Evolutionary conservation across 2,888 invertebrate genomes (phyloP).

Genomic region (Anorthoa munda): DNA sequence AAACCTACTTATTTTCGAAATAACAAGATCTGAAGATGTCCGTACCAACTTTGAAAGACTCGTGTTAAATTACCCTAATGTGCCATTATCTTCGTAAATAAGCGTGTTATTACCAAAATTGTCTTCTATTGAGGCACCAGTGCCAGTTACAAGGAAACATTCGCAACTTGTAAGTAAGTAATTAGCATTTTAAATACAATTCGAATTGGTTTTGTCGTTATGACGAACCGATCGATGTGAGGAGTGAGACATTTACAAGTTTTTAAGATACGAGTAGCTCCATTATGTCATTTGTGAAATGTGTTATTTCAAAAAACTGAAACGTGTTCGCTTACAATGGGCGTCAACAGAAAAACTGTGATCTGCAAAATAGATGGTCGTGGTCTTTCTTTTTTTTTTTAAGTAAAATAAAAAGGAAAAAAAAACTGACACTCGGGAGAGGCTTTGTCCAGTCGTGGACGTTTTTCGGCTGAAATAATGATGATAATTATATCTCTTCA

Average conservation of each 20-base stretch:
- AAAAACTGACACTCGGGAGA: background rate
- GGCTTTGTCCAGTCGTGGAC: background rate
- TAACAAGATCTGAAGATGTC: constrained; percentile 1
- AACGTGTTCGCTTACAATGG: background rate
- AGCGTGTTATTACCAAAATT: constrained; percentile 31
- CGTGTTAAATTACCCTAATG: constrained; percentile 24
- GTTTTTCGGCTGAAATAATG: background rate
- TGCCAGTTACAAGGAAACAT: constrained; percentile 9
- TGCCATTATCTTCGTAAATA: constrained; percentile 29
- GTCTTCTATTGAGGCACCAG: constrained; percentile 19
- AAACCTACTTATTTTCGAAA: background rate
- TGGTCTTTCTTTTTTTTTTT: too few relatives aligned
- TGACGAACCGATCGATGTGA: background rate
- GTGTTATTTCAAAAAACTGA: background rate
- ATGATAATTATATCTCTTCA: background rate
- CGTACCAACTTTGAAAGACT: constrained; percentile 1
- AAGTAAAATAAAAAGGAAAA: too few relatives aligned
- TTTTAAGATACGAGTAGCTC: background rate
- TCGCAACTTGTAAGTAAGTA: constrained; percentile 12
- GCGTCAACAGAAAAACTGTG: background rate
- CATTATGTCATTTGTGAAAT: background rate
- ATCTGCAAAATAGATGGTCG: background rate
- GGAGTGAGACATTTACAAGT: background rate
- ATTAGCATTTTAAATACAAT: constrained; percentile 48
- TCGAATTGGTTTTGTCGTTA: constrained; percentile 4